Conservation (phyloP, 1,140 invertebrate species). For the Sycophila sp. region DNA sequence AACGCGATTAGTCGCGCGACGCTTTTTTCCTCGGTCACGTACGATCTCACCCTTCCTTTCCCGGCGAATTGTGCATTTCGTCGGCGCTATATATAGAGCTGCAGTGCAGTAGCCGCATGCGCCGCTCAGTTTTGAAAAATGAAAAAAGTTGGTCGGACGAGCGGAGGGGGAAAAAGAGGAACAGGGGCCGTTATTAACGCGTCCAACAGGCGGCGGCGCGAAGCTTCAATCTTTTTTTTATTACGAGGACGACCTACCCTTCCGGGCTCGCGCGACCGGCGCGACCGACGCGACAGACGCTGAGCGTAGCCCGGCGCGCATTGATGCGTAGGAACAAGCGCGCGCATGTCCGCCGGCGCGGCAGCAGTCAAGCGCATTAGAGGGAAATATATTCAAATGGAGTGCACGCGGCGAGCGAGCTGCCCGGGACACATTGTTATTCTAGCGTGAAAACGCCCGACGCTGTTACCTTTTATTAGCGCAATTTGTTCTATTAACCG, state of each 20-base stretch:
- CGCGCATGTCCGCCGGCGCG: constrained; percentile 37
- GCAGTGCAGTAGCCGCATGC: too few species aligned
- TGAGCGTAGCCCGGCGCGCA: constrained; percentile 24
- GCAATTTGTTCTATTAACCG: constrained; percentile 51
- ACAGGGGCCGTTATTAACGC: not conserved
- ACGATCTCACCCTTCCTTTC: not conserved
- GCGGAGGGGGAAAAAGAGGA: not conserved
- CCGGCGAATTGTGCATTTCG: not conserved
- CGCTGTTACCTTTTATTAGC: constrained; percentile 51
- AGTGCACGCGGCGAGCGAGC: not conserved
- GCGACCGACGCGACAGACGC: constrained; percentile 29
- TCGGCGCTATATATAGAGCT: too few species aligned
- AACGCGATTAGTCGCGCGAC: too few species aligned
- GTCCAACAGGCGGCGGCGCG: not conserved
- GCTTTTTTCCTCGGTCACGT: not conserved
- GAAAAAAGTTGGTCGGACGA: not conserved
- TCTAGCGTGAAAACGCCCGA: constrained; percentile 52
- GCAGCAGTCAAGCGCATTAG: constrained; percentile 42
- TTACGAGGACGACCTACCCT: constrained; percentile 8
- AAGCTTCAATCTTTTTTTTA: too few species aligned
- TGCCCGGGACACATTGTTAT: constrained; percentile 47
- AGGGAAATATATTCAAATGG: constrained; percentile 47
- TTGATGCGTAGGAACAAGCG: constrained; percentile 50
- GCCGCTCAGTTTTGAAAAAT: too few species aligned
- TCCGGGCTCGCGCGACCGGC: constrained; percentile 7